Evolutionary conservation across 2,797 vertebrate species (phyloP).

Genomic region (Lemur catta): DNA sequence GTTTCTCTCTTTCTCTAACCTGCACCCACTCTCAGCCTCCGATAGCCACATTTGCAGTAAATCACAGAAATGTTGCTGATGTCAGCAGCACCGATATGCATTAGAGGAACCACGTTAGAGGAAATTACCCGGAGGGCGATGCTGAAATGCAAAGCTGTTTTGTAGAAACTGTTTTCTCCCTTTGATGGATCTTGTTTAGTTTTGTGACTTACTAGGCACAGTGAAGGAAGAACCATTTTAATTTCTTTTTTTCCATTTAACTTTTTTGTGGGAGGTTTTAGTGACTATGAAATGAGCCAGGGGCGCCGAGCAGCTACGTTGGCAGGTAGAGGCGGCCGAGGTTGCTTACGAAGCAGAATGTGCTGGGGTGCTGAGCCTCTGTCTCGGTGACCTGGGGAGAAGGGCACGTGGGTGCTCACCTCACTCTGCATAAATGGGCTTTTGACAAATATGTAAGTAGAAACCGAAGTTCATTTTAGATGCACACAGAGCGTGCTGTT

Average conservation of each 20-base stretch:
- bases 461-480: background rate
- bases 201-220: constrained; percentile 30
- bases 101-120: constrained; percentile 69
- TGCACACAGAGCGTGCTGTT: background rate
- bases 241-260: background rate
- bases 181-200: constrained; percentile 13
- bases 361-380: background rate
- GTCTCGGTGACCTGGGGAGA: background rate
- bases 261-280: background rate
- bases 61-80: constrained; percentile 77
- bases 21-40: background rate
- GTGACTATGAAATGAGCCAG: background rate
- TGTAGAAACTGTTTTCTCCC: constrained; percentile 26
- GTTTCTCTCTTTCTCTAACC: background rate
- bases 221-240: background rate
- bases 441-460: background rate
- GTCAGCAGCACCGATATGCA: constrained; percentile 74
- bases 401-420: background rate
- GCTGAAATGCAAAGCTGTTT: constrained; percentile 48
- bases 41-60: constrained; percentile 69
- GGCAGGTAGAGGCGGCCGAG: background rate
- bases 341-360: background rate
- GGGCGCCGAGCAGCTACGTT: background rate
- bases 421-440: background rate
- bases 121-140: constrained; percentile 59